Conservation (phyloP, 2,797 vertebrate genomes). For the Tarsius wallacei region DNA sequence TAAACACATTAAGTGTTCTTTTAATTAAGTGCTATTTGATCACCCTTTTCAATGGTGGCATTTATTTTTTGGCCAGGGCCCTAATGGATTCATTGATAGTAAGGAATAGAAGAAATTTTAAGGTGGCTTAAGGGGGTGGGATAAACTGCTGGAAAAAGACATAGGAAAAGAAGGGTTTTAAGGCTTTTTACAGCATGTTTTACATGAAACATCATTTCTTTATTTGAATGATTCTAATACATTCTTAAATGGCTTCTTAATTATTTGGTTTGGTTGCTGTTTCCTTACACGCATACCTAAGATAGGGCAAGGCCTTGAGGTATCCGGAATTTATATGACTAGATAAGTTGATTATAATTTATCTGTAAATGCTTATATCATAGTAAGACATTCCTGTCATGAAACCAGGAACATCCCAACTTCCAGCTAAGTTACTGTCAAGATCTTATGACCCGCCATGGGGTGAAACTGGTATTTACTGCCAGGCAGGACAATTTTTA, state of each 20-base stretch:
- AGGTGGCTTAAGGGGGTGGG: not conserved
- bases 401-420: not conserved
- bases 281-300: not conserved
- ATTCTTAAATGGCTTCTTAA: slow-evolving; percentile 18
- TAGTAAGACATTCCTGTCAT: not conserved
- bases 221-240: not conserved
- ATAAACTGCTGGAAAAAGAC: not conserved
- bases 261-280: slow-evolving; percentile 29
- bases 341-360: not conserved
- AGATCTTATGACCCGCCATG: too few relatives aligned
- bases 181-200: not conserved
- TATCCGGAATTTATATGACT: not conserved
- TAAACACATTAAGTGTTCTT: not conserved
- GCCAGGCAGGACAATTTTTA: too few relatives aligned
- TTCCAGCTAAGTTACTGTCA: too few relatives aligned
- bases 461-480: too few relatives aligned
- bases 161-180: not conserved
- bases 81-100: not conserved
- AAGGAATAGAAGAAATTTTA: not conserved
- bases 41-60: not conserved
- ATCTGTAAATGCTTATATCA: not conserved
- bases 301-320: not conserved
- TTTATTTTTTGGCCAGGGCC: slow-evolving; percentile 12
- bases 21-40: not conserved
- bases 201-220: not conserved